Base-by-base conservation (phyloP, 2,888 invertebrate species). In the Mimachlamys varia region DNA sequence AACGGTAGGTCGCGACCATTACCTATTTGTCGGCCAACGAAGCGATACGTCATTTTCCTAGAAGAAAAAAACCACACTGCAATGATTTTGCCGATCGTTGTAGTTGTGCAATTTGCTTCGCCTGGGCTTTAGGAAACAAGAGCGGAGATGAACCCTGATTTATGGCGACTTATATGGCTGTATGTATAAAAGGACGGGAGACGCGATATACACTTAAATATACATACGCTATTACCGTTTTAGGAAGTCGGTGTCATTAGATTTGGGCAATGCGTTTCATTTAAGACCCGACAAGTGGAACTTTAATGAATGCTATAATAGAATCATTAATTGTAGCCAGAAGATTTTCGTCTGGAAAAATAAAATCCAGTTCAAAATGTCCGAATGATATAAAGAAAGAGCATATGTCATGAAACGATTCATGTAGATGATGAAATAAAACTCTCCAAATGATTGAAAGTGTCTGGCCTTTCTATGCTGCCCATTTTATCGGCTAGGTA, bases 21-120 rank as follows among this genome's bases (percentile, higher is more conserved):
- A 91, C 89, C 89, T 89, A 90, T 87, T 90, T 89, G 90, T 88
- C 91, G 89, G 91, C 88, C 90, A 90, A 88, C 88, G 89, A 87
- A 89, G 55, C 88, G 90, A 90, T 90, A 90, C 90, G 89, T 91
- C 91, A 90, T 89, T 88, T 89, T 89, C 76, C 76, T 33, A 76
- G 76, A 76, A 76, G 33, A 76, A 76, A 76, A 76, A 7, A 44
- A 62, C 0, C 76, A 76, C 76, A 76, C 33, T 90, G 89, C 88
- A 89, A 89, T 90, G 37, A 88, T 50, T 90, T 87, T 49, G 55
- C 90, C 89, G 90, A 89, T 91, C 58, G n/a, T 87, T 37, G 17
- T 87, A 89, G 89, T 91, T 88, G 88, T 88, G 76, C 50, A 89
- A 91, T 91, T 89, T 88, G 88, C 88, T 87, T 53, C 89, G 87